Evolutionary conservation across 1,140 invertebrate species (phyloP).

Genomic region (Tetranychus cinnabarinus): DNA sequence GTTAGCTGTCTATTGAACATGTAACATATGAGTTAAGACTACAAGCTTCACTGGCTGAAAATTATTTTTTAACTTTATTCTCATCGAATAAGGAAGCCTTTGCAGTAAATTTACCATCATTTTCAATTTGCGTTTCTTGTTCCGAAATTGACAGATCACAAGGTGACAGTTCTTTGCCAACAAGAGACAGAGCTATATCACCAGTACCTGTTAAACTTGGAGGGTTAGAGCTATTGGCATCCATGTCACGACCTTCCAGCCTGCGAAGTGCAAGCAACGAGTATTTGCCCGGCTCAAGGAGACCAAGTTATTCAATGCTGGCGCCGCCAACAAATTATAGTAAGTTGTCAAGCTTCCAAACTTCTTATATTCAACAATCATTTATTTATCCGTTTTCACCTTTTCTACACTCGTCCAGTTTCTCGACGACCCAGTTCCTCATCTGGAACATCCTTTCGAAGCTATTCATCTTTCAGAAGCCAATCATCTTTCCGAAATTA

Average conservation of each 20-base stretch:
- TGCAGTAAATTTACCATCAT: background rate
- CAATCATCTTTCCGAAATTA: background rate
- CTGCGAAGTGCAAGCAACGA: conserved; percentile 4
- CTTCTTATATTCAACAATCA: too few species aligned
- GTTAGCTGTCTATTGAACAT: too few species aligned
- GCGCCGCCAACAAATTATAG: conserved; percentile 9
- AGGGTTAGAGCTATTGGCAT: conserved; percentile 1
- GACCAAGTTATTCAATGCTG: conserved; percentile 7
- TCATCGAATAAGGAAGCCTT: too few species aligned
- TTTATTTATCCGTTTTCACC: too few species aligned
- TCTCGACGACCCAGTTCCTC: conserved; percentile 7
- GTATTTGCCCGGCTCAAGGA: conserved; percentile 6
- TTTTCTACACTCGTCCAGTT: background rate
- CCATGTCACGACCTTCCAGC: conserved; percentile 2
- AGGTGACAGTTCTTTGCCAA: background rate
- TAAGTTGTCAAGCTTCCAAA: background rate
- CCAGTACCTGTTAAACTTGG: conserved; percentile 7
- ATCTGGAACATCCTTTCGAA: background rate
- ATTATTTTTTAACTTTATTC: too few species aligned
- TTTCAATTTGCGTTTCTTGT: background rate
- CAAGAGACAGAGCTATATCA: conserved; percentile 6
- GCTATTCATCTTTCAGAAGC: background rate
- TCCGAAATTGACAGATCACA: background rate
- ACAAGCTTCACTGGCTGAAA: too few species aligned
- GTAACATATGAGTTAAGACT: too few species aligned